Evolutionary conservation across 2,797 vertebrate species (phyloP).

Genomic region (Crenichthys baileyi): DNA sequence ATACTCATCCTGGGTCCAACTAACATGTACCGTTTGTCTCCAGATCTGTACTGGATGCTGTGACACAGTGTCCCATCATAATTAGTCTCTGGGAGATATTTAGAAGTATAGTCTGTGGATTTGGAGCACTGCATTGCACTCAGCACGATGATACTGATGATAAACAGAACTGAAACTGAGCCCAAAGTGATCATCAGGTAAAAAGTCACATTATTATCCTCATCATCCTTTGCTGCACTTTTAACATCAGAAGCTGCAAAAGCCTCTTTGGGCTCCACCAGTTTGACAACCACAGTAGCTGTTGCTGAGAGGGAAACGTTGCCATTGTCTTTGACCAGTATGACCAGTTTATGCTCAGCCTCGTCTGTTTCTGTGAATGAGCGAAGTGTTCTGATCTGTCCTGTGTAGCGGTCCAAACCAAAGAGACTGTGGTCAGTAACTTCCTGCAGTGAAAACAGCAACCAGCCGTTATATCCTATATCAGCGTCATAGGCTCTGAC

Average conservation of each 20-base stretch:
- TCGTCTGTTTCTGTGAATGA: too few species aligned
- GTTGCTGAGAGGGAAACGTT: not conserved
- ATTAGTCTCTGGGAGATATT: not conserved
- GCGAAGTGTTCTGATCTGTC: too few species aligned
- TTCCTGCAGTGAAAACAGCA: too few species aligned
- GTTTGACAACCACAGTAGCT: not conserved
- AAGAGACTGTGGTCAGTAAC: too few species aligned
- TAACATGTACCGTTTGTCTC: too few species aligned
- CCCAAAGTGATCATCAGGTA: conserved; percentile 37
- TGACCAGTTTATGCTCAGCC: conserved; percentile 23
- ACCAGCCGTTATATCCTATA: not conserved
- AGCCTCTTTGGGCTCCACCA: not conserved
- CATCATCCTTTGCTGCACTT: not conserved
- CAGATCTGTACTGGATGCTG: too few species aligned
- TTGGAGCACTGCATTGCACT: conserved; percentile 61
- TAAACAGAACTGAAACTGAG: conserved; percentile 49
- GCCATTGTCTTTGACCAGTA: not conserved
- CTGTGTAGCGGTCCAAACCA: too few species aligned
- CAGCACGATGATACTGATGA: conserved; percentile 48
- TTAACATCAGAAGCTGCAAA: conserved; percentile 1
- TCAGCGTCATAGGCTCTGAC: too few species aligned
- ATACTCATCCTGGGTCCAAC: too few species aligned
- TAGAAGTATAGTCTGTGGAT: conserved; percentile 48
- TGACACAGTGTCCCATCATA: too few species aligned
- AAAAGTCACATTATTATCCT: not conserved